Base-by-base conservation (phyloP, 2,797 vertebrate genomes). In the Chelonia mydas region DNA sequence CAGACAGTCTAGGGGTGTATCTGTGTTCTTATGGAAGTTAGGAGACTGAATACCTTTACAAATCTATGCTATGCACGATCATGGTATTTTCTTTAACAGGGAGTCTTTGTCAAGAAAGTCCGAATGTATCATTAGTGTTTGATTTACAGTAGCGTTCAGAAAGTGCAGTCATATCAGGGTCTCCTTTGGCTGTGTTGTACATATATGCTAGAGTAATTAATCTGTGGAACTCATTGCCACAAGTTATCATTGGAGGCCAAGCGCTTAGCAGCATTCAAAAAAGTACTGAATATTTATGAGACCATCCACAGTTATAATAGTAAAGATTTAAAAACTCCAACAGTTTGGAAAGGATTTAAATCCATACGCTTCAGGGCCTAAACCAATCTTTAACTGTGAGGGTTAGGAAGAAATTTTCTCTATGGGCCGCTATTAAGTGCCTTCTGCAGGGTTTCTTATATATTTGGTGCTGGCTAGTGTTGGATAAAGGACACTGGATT, bases 81-180 rank as follows among this genome's bases (percentile, higher is more conserved):
- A 5, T 53, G 51, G 81, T 7, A 49, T 68, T 93, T 6, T 4
- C 8, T 90, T 84, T 50, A 79, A 90, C 49, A 0, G 90, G 83
- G 87, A 92, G 88, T 7, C 92, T 95, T 94, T 96, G 91, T 93
- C 27, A 92, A 25, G 84, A 78, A 90, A 59, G 96, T 76, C 49
- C 1, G 16, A 1, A 0, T 11, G 53, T n/a, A 10, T 54, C 72
- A 51, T 41, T 2, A 82, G 21, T 41, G 19, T 7, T 45, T 41
- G 65, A 85, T 77, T 53, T 51, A 9, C 92, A 76, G 54, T 9
- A 86, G 78, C 28, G 59, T 55, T 25, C 21, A 0, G 53, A 50
- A 72, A 92, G 33, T 50, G 37, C n/a, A 51, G 37, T 1, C 45
- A 81, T 87, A 81, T 41, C 83, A 9, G 72, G 79, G 68, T 1